Evolutionary conservation across 2,888 invertebrate species (phyloP).

Genomic region (Leistus spinibarbis): DNA sequence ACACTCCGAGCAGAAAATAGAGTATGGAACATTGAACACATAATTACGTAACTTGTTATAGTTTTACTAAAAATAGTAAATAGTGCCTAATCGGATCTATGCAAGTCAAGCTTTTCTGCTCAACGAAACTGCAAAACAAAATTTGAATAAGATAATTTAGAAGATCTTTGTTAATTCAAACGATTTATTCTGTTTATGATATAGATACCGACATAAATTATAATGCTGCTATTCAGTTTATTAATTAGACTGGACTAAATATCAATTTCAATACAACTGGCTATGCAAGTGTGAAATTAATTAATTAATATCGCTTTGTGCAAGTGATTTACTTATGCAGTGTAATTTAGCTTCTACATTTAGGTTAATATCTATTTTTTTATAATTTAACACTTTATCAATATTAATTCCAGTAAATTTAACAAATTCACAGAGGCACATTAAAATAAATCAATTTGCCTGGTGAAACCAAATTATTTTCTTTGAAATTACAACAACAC

Average conservation of each 20-base stretch:
- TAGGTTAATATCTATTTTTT: not conserved
- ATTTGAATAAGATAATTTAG: not conserved
- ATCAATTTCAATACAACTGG: not conserved
- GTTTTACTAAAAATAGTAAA: too few species aligned
- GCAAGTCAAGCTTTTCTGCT: not conserved
- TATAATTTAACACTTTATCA: not conserved
- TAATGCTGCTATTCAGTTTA: not conserved
- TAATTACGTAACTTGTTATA: too few species aligned
- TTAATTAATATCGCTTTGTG: not conserved
- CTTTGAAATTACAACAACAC: not conserved
- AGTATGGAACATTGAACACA: too few species aligned
- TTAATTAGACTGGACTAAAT: not conserved
- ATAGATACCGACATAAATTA: not conserved
- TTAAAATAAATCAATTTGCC: not conserved
- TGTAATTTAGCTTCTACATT: not conserved
- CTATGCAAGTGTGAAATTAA: not conserved
- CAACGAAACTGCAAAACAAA: not conserved
- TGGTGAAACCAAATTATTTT: not conserved
- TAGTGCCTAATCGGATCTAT: not conserved
- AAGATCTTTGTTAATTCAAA: not conserved
- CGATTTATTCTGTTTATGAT: not conserved
- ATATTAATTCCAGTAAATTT: not conserved
- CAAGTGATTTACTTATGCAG: not conserved
- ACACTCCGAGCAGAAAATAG: too few species aligned
- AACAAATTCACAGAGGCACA: not conserved